These are phyloP conservation scores for Cygnus buccinator DNA, from an alignment of 2,113 vertebrate genomes.

Conservation along the genomic window DNA sequence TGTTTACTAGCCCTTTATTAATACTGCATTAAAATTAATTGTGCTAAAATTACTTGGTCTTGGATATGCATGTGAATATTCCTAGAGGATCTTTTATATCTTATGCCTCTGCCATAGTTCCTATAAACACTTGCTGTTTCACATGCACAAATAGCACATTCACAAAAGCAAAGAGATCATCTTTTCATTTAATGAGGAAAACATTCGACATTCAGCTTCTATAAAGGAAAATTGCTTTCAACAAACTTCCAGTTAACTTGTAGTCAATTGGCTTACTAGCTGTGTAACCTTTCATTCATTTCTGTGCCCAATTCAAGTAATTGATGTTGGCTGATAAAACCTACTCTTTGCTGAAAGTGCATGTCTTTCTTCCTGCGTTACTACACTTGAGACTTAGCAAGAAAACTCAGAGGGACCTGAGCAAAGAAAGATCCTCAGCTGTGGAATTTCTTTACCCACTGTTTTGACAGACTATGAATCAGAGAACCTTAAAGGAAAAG, in stretches of 20 bases:
- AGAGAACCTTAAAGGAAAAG: background rate
- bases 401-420: background rate
- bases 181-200: background rate
- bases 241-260: background rate
- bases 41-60: background rate
- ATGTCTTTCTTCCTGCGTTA: background rate
- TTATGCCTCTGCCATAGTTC: background rate
- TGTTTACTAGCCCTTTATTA: background rate
- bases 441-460: background rate
- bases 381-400: background rate
- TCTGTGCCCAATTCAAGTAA: background rate
- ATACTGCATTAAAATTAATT: background rate
- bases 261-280: background rate
- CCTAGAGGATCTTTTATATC: background rate
- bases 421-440: background rate
- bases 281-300: background rate
- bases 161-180: background rate
- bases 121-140: background rate
- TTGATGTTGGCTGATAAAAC: background rate
- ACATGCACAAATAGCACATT: background rate
- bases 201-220: background rate
- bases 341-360: background rate
- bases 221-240: background rate
- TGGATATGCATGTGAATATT: background rate
- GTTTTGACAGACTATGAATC: slow-evolving; percentile 24